Evolutionary conservation across 2,113 vertebrate species (phyloP), one percentile per base, ranked within the genome.

Genomic region (Dasypus novemcinctus): DNA sequence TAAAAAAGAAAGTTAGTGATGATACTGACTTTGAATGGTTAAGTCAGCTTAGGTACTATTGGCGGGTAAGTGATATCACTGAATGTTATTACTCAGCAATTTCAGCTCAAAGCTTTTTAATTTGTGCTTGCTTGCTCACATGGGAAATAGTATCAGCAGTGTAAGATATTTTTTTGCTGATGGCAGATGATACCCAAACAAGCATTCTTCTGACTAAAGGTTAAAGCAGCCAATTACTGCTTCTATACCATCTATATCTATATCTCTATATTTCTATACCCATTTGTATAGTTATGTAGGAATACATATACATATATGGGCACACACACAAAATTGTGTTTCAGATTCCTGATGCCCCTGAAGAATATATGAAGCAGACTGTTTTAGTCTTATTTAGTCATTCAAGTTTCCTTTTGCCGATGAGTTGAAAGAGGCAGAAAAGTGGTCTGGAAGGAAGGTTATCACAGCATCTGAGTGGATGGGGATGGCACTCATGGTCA

Each of bases 11-110:
- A 61, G 98, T 99, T 94, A 98, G 86, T 38, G 98, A 99, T 68
- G 99, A 99, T 79, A 98, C 97, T 41, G 99, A 99, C 98, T 99
- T 99, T 83, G 99, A 99, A 93, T 99, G 99, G 99, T 97, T 99
- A 74, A 99, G 99, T 96, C 99, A 99, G 95, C 99, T 99, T 72
- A 98, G 99, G 71, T 99, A 99, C 98, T 99, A 99, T 95, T 99
- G 99, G 99, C 97, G 98, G 95, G 99, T 99, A 98, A 98, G 98
- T 98, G 80, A 93, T 76, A 63, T 25, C 78, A 72, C 81, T 76
- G 84, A 95, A 82, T 97, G 93, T 96, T 94, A 75, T 97, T 96
- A 94, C 75, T 46, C 64, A 54, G 90, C 93, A 82, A 79, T 97
- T 98, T 96, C 71, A 95, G 43, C 81, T 95, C 93, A 75, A 27